These are phyloP conservation scores for Cremastinae sp. DNA, from an alignment of 2,888 invertebrate species.

Conservation along the genomic window DNA sequence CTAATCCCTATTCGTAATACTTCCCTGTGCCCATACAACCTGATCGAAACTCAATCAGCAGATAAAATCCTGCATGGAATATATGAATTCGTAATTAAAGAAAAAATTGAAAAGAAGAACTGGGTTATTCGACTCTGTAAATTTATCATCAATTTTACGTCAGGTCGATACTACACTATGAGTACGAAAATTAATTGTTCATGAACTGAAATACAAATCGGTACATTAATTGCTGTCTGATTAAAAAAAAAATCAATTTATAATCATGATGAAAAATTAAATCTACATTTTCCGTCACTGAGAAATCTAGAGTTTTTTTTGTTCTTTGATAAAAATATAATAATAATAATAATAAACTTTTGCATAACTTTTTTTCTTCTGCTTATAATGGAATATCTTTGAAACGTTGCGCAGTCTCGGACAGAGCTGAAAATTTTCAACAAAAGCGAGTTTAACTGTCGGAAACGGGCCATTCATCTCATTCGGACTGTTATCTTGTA, in stretches of 20 bases:
- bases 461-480: constrained; percentile 32
- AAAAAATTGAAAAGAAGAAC: neutral
- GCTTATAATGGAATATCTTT: constrained; percentile 43
- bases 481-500: constrained; percentile 13
- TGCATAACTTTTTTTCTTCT: constrained; percentile 5
- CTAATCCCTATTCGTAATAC: too few species aligned
- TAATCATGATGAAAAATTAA: too few species aligned
- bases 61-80: constrained; percentile 11
- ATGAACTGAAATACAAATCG: neutral
- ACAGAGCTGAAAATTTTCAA: constrained; percentile 13
- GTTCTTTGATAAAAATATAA: too few species aligned
- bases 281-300: too few species aligned
- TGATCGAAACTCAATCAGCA: constrained; percentile 9
- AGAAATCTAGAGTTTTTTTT: too few species aligned
- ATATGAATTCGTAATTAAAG: constrained; percentile 46
- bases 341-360: too few species aligned
- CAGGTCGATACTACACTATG: constrained; percentile 40
- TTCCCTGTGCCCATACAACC: neutral
- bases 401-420: constrained; percentile 41
- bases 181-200: neutral
- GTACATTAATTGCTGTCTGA: constrained; percentile 20
- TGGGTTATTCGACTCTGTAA: constrained; percentile 19
- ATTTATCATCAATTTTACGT: constrained; percentile 28
- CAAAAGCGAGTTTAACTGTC: constrained; percentile 24
- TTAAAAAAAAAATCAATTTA: neutral